A percentile compares a stretch with the other conserved stretches of the same genome.
phyloP scores from a whole-genome alignment of 2,113 vertebrate genomes.

The Eudyptes chrysolophus region DNA sequence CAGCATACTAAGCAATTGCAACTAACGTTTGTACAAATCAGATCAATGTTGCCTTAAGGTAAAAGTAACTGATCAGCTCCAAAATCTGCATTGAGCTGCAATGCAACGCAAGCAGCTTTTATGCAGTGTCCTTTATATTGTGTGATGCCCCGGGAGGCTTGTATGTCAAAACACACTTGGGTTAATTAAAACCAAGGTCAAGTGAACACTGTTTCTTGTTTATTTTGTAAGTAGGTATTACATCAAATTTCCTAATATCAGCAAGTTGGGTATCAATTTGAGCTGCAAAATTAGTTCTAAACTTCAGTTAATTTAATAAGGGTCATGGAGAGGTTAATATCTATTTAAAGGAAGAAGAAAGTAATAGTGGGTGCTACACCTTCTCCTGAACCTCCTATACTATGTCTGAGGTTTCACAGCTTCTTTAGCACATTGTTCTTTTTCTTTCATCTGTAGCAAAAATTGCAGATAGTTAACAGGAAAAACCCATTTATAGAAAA shows the following conservation, averaged over 20 bases:
- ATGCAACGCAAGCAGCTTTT: neutral
- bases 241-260: neutral
- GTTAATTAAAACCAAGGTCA: constrained; percentile 30
- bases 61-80: constrained; percentile 6
- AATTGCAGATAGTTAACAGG: neutral
- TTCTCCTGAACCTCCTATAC: neutral
- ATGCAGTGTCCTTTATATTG: neutral
- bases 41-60: neutral
- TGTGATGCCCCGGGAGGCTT: neutral
- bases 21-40: neutral
- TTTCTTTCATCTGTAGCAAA: neutral
- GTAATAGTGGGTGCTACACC: neutral
- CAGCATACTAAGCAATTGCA: neutral
- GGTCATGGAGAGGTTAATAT: neutral
- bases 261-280: neutral
- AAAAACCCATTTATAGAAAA: neutral
- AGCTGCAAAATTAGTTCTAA: neutral
- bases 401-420: neutral
- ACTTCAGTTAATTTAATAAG: neutral
- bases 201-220: neutral
- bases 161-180: neutral
- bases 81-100: neutral
- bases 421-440: neutral
- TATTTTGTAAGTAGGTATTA: neutral
- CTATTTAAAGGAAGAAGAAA: neutral